Evolutionary conservation across 1,140 invertebrate genomes (phyloP).

Genomic region (Bathynomus jamesi): DNA sequence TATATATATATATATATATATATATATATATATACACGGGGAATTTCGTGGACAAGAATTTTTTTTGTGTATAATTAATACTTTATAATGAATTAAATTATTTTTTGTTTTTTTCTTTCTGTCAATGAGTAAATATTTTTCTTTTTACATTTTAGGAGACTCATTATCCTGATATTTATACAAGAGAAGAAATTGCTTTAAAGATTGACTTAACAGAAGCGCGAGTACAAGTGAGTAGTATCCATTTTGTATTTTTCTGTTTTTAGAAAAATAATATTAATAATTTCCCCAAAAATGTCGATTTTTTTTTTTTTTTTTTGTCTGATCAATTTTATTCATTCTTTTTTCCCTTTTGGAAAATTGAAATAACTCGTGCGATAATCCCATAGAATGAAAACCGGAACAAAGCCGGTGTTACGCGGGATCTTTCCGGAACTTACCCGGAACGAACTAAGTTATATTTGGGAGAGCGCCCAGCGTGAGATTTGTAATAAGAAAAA

Average conservation of each 20-base stretch:
- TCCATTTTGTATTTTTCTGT: not conserved
- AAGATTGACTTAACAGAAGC: conserved; percentile 97
- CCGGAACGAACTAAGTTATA: too few species aligned
- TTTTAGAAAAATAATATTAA: too few species aligned
- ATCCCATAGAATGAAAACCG: not conserved
- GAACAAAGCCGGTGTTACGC: too few species aligned
- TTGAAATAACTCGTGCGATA: not conserved
- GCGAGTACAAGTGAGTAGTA: conserved; percentile 77
- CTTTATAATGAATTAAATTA: not conserved
- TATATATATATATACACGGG: not conserved
- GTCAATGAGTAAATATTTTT: not conserved
- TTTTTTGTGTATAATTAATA: not conserved
- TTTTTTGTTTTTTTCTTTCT: not conserved
- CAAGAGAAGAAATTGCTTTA: conserved; percentile 96
- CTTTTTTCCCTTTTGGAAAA: not conserved
- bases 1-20: not conserved
- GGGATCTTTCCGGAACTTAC: too few species aligned
- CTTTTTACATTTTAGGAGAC: conserved; percentile 61
- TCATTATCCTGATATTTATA: conserved; percentile 98
- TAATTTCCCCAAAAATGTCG: too few species aligned
- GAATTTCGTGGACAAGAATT: not conserved
- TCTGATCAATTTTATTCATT: not conserved
- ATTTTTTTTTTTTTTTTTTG: too few species aligned
- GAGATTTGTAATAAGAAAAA: too few species aligned
- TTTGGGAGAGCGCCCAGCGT: too few species aligned